These are phyloP conservation scores for Pectinophora gossypiella DNA, from an alignment of 1,140 invertebrate genomes.

Conservation along the genomic window DNA sequence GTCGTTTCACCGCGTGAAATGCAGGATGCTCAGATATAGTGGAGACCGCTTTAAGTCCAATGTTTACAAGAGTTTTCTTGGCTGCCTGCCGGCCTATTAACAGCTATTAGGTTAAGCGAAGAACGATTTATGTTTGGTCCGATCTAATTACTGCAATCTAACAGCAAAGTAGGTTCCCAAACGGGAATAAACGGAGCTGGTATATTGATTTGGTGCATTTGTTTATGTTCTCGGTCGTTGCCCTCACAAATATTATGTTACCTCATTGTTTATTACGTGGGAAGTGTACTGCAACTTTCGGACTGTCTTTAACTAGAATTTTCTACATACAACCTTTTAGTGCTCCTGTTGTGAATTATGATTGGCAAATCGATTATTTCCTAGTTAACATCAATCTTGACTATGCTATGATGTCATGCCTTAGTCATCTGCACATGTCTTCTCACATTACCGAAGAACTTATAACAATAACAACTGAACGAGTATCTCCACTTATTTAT, in stretches of 20 bases:
- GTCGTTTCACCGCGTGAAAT: slow-evolving; percentile 21
- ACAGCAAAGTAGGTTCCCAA: slow-evolving; percentile 28
- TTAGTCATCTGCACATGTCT: too few relatives aligned
- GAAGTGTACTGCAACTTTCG: too few relatives aligned
- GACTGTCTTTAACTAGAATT: too few relatives aligned
- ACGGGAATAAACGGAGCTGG: slow-evolving; percentile 42
- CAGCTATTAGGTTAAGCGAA: slow-evolving; percentile 41
- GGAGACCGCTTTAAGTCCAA: slow-evolving; percentile 24
- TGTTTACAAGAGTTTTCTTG: slow-evolving; percentile 47
- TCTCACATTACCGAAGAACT: too few relatives aligned
- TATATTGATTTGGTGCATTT: slow-evolving; percentile 23
- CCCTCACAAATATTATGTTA: slow-evolving; percentile 4
- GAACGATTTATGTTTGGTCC: slow-evolving; percentile 49
- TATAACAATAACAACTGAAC: too few relatives aligned
- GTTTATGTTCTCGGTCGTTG: slow-evolving; percentile 27
- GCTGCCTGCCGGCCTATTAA: slow-evolving; percentile 18
- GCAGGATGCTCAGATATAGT: slow-evolving; percentile 28
- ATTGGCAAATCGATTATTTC: background rate
- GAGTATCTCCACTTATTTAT: too few relatives aligned
- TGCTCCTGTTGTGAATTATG: too few relatives aligned
- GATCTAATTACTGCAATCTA: slow-evolving; percentile 46
- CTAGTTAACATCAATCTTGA: background rate
- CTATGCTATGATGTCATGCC: too few relatives aligned
- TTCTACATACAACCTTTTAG: background rate
- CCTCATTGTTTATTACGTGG: too few relatives aligned